These are phyloP conservation scores for Cephus nigrinus DNA, from an alignment of 2,888 invertebrate species.

Conservation along the genomic window DNA sequence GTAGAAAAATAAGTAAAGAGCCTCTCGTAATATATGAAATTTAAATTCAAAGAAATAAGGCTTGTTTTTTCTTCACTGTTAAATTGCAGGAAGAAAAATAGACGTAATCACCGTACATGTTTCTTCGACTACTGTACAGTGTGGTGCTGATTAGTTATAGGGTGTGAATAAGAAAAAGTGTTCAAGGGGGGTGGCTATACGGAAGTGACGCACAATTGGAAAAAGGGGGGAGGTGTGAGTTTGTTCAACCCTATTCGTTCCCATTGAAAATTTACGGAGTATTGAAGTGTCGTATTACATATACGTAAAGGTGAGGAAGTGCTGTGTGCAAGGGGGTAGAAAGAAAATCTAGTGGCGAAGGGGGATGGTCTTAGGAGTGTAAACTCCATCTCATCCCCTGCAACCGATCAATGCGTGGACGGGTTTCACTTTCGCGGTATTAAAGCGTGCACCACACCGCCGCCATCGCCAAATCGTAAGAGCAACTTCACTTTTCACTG, in stretches of 20 bases:
- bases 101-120: not conserved
- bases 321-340: not conserved
- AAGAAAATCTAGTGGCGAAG: conserved; percentile 24
- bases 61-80: not conserved
- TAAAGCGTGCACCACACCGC: conserved; percentile 55
- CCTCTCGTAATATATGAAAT: not conserved
- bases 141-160: not conserved
- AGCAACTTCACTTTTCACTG: conserved; percentile 9
- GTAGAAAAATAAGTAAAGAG: not conserved
- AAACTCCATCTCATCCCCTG: conserved; percentile 49
- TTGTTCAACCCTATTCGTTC: not conserved
- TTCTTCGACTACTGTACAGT: not conserved
- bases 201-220: not conserved
- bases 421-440: conserved; percentile 67
- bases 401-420: conserved; percentile 67
- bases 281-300: not conserved
- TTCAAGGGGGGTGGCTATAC: not conserved
- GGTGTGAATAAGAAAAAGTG: not conserved
- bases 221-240: not conserved
- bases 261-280: not conserved
- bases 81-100: no score
- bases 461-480: conserved; percentile 15
- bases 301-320: not conserved
- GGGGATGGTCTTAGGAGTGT: conserved; percentile 68
- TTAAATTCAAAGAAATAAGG: not conserved